Evolutionary conservation across 1,140 invertebrate species (phyloP).

Genomic region (Zaprionus tsacasi): DNA sequence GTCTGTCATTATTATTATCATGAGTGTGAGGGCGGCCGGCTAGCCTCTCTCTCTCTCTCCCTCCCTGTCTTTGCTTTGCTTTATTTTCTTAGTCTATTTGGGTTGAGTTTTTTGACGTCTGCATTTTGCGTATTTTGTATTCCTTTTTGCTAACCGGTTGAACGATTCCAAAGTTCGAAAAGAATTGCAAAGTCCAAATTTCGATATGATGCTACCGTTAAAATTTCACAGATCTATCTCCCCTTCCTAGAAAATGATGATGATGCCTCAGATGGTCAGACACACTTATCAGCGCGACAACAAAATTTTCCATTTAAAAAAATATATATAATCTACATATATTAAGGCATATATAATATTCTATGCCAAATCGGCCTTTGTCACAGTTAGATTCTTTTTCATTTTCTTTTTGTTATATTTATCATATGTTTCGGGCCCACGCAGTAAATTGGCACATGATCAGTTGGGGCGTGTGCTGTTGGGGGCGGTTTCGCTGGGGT

Average conservation of each 20-base stretch:
- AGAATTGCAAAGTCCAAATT: conserved; percentile 32
- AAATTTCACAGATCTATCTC: neutral
- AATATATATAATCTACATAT: conserved; percentile 30
- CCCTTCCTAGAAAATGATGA: neutral
- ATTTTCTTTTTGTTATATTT: conserved; percentile 22
- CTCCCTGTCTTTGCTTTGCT: conserved; percentile 30
- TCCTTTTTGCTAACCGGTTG: conserved; percentile 22
- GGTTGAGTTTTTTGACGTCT: conserved; percentile 66
- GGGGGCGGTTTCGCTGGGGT: neutral
- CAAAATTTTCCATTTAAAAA: conserved; percentile 44
- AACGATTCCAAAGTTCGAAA: conserved; percentile 59
- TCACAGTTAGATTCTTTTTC: conserved; percentile 10
- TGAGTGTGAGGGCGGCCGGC: conserved; percentile 13
- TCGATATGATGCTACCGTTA: conserved; percentile 25
- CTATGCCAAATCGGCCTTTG: conserved; percentile 21
- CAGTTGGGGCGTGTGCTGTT: conserved; percentile 4
- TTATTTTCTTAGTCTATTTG: conserved; percentile 43
- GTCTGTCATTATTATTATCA: conserved; percentile 61
- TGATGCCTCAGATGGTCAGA: conserved; percentile 37
- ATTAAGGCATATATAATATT: conserved; percentile 16
- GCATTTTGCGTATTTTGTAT: conserved; percentile 16
- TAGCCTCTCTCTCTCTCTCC: conserved; percentile 4
- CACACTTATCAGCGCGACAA: conserved; percentile 23
- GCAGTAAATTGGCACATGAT: conserved; percentile 66
- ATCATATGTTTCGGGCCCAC: conserved; percentile 41